Conservation (phyloP, 2,797 vertebrate species). For the Sebastes jordani region DNA sequence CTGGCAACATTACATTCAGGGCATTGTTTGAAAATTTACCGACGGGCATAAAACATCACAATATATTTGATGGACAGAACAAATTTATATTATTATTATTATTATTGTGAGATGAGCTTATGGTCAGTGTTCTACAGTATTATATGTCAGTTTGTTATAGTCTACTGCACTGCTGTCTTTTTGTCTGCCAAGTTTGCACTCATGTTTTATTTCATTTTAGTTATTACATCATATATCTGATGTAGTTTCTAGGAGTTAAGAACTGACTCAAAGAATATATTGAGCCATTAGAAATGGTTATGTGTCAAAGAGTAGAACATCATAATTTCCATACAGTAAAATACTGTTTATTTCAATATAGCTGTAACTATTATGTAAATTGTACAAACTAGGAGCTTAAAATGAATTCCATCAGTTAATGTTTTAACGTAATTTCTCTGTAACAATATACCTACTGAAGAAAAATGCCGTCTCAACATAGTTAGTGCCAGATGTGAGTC, state of each 20-base stretch:
- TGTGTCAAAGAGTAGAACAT: background rate
- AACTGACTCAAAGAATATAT: background rate
- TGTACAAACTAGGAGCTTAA: background rate
- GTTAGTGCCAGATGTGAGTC: conserved; percentile 14
- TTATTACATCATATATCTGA: background rate
- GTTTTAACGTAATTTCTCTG: conserved; percentile 4
- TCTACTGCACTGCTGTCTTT: background rate
- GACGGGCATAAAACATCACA: background rate
- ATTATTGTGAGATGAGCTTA: background rate
- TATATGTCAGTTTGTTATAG: background rate
- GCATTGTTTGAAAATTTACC: conserved; percentile 18
- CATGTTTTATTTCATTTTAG: background rate
- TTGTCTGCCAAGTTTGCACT: background rate
- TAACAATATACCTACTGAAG: background rate
- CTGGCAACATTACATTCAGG: conserved; percentile 48
- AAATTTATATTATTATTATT: background rate
- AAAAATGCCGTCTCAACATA: background rate
- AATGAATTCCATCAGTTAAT: background rate
- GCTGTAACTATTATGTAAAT: background rate
- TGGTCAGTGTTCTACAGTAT: background rate
- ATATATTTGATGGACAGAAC: background rate
- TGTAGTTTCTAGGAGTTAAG: background rate
- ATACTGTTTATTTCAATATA: background rate
- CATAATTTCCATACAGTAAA: background rate
- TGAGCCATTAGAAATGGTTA: background rate